A percentile compares a stretch with the other conserved stretches of the same genome.
phyloP scores from a whole-genome alignment of 1,140 invertebrate species.

The Propsilocerus akamusi region DNA sequence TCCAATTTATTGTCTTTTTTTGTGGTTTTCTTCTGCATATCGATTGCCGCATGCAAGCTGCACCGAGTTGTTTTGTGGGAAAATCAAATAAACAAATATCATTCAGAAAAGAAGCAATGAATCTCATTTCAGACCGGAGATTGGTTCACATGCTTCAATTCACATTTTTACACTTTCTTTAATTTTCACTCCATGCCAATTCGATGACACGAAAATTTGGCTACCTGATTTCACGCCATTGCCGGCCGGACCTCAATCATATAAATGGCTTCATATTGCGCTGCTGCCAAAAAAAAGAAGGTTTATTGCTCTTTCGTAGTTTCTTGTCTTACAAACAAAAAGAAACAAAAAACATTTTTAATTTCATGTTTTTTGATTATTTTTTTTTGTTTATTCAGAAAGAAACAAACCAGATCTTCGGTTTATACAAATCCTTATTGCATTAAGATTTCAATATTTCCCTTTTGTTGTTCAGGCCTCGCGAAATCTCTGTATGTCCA shows the following conservation, averaged over 20 bases:
- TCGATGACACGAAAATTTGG: not conserved
- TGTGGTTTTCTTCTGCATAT: no score
- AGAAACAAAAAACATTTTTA: no score
- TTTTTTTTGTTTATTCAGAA: no score
- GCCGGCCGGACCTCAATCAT: not conserved
- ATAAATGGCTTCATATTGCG: not conserved
- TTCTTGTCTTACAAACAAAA: no score
- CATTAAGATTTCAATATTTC: slow-evolving; percentile 4
- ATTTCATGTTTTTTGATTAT: not conserved
- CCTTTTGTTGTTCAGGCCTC: slow-evolving; percentile 10
- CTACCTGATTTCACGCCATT: not conserved
- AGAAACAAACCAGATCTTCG: not conserved
- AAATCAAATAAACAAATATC: no score
- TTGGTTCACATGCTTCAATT: not conserved
- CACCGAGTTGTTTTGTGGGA: no score
- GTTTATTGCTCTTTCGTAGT: not conserved
- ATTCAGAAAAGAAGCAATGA: no score
- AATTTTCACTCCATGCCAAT: not conserved
- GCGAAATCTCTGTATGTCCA: no score
- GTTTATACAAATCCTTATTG: not conserved
- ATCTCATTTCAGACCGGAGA: no score
- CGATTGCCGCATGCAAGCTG: no score
- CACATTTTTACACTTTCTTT: not conserved
- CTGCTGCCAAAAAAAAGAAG: no score
- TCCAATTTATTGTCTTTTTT: no score